Base-by-base conservation (phyloP, 1,140 invertebrate genomes). In the Tenebrio molitor region DNA sequence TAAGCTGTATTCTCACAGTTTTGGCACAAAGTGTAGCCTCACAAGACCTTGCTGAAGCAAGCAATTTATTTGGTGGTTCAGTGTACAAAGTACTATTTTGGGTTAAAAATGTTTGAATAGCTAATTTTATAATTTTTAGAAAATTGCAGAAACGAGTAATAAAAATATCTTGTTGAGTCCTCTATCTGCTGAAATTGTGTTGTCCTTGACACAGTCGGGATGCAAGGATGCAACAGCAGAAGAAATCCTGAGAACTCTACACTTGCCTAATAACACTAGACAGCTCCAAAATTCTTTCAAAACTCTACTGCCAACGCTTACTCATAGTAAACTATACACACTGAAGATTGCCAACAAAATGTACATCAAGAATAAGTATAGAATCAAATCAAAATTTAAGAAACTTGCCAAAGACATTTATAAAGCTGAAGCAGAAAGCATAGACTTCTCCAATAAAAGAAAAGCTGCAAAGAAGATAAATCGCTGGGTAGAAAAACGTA, bases 401-500 rank as follows among this genome's bases (percentile, higher is more conserved):
- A n/a, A n/a, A n/a, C n/a, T n/a, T n/a, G n/a, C n/a, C n/a, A n/a
- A n/a, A n/a, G 75, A 86, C 34, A 76, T 83, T 68, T 92, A 89
- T 76, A 64, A 84, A 42, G 86, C 88, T 0, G 84, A 84, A 17
- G 80, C 86, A 3, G 80, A 88, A 66, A 83, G 82, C 41, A 74
- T 91, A 0, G 82, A 91, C 81, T 92, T 91, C 41, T 80, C 74
- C 42, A 63, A 78, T 19, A 76, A 81, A 4, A 19, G 34, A 1
- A 10, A 71, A 23, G 80, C 86, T 14, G 84, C 87, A 0, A 50
- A 83, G 4, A 76, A 64, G 10, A 92, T 94, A 6, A 94, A 94
- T 77, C 66, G 78, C 12, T 94, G 91, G 92, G 90, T 95, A 0
- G 87, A 90, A 79, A 75, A 85, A 10, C 86, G 90, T 78, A 96